Evolutionary conservation across 2,797 vertebrate species (phyloP).

Genomic region (Enteromius unitaeniatus): DNA sequence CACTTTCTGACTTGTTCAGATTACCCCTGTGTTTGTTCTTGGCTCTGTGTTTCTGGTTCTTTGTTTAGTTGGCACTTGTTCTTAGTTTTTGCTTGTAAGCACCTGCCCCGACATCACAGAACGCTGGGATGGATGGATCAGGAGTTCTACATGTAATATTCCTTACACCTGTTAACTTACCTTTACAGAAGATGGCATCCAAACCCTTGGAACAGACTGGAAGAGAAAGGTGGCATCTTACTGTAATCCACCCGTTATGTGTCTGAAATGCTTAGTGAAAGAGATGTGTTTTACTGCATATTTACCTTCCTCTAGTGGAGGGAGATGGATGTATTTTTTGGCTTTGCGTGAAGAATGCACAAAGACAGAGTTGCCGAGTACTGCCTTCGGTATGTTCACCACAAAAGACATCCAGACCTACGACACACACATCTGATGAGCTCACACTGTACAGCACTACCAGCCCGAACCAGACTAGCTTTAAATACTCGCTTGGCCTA

Average conservation of each 20-base stretch:
- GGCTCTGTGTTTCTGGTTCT: background rate
- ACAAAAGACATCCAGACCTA: slow-evolving; percentile 69
- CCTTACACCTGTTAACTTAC: slow-evolving; percentile 40
- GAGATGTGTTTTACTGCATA: background rate
- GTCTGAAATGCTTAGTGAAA: background rate
- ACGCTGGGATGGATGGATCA: background rate
- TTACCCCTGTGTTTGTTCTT: no score
- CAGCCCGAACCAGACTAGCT: background rate
- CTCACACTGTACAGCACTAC: background rate
- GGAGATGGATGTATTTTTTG: slow-evolving; percentile 22
- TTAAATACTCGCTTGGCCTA: background rate
- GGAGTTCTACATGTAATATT: no score
- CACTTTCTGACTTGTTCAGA: no score
- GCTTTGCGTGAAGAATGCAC: slow-evolving; percentile 57
- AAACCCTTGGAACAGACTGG: slow-evolving; percentile 58
- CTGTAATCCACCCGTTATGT: no score
- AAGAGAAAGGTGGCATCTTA: slow-evolving; percentile 17
- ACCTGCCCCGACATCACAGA: no score
- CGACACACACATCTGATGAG: background rate
- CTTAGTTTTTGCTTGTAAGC: no score
- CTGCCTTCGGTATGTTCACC: slow-evolving; percentile 51
- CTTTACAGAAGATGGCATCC: slow-evolving; percentile 52
- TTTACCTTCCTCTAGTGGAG: slow-evolving; percentile 42
- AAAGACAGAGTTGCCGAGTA: slow-evolving; percentile 63
- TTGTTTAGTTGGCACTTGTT: no score